Conservation (phyloP, 2,888 invertebrate genomes). For the Resseliella maxima region DNA sequence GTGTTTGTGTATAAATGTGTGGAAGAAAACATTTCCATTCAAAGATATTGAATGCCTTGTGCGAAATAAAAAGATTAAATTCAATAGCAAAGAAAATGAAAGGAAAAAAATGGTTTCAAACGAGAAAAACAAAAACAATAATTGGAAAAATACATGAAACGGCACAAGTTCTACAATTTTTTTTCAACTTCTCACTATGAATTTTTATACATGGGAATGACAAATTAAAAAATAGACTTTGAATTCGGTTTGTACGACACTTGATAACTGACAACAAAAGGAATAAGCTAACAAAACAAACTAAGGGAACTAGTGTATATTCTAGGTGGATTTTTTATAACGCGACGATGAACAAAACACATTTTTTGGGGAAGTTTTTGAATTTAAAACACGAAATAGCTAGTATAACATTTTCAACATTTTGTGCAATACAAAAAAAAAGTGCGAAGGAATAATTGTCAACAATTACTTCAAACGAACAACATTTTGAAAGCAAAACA, state of each 20-base stretch:
- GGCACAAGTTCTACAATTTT: conserved; percentile 19
- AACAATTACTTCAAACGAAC: no score
- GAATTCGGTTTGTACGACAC: not conserved
- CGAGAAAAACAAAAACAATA: not conserved
- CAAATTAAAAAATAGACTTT: not conserved
- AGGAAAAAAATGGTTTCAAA: not conserved
- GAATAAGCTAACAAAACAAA: not conserved
- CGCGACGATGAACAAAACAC: not conserved
- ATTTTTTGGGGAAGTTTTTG: not conserved
- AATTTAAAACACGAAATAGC: no score
- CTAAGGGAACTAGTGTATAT: not conserved
- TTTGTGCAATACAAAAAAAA: not conserved
- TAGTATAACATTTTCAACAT: no score
- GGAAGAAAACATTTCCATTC: conserved; percentile 7
- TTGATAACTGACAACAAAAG: not conserved
- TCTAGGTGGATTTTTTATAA: not conserved
- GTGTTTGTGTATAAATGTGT: not conserved
- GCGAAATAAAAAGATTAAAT: conserved; percentile 16
- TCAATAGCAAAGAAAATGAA: not conserved
- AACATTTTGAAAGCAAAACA: no score
- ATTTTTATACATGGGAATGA: not conserved
- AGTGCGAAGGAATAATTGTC: no score
- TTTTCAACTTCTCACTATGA: not conserved
- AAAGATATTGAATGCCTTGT: not conserved
- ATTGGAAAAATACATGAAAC: not conserved